phyloP scores from a whole-genome alignment of 2,113 vertebrate genomes.

The Brachionichthys hirsutus region DNA sequence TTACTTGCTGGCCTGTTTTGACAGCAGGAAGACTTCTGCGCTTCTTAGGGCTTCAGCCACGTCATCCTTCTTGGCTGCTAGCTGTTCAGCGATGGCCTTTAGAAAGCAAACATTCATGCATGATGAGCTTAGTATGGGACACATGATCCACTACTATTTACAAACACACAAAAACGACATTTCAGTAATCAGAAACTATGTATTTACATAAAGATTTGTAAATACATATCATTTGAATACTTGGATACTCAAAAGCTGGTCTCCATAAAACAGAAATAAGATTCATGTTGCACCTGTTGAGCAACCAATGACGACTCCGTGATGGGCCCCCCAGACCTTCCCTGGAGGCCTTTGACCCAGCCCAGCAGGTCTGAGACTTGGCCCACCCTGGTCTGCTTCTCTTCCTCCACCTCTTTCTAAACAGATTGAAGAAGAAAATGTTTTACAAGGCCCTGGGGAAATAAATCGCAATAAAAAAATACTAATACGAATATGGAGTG shows the following conservation, averaged over 20 bases:
- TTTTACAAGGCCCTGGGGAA: neutral
- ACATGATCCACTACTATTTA: neutral
- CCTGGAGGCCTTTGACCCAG: constrained; percentile 85
- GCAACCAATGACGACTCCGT: constrained; percentile 87
- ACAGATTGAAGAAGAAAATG: neutral
- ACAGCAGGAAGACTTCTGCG: constrained; percentile 89
- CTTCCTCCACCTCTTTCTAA: constrained; percentile 97
- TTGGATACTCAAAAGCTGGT: no score
- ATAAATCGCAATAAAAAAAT: neutral
- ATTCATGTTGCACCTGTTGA: constrained; percentile 82
- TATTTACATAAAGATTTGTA: no score
- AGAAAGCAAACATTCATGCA: neutral
- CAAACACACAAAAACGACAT: neutral
- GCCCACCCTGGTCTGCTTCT: constrained; percentile 88
- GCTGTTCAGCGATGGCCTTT: constrained; percentile 87
- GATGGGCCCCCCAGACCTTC: constrained; percentile 68
- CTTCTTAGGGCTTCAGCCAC: constrained; percentile 90
- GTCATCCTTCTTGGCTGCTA: constrained; percentile 87
- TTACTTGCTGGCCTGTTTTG: constrained; percentile 94
- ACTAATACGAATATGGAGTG: neutral
- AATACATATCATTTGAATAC: no score
- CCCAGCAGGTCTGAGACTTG: constrained; percentile 90
- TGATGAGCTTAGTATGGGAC: fast-evolving
- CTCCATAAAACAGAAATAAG: neutral
- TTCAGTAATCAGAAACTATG: no score